These are phyloP conservation scores for Busseola fusca DNA, from an alignment of 2,888 invertebrate species.

Conservation along the genomic window DNA sequence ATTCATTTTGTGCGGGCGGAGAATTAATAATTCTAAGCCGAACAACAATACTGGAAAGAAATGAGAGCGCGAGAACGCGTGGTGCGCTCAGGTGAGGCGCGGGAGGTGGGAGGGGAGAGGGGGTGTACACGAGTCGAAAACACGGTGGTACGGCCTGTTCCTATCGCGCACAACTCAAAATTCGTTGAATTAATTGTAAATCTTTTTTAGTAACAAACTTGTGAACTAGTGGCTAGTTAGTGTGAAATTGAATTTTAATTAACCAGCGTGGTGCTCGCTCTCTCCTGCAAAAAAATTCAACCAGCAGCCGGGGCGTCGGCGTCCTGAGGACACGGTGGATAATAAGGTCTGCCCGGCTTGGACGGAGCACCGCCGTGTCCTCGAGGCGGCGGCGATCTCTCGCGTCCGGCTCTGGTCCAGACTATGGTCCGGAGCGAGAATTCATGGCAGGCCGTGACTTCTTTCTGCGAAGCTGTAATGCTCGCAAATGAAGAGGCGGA, in stretches of 20 bases:
- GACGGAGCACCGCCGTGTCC: no score
- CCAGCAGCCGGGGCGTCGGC: constrained; percentile 24
- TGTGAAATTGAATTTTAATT: constrained; percentile 73
- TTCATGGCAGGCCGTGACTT: no score
- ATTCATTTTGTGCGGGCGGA: constrained; percentile 48
- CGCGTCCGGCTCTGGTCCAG: no score
- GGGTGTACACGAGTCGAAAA: no score
- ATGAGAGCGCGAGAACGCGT: constrained; percentile 34
- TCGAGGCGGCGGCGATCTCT: no score
- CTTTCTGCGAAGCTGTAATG: no score
- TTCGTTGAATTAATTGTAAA: constrained; percentile 64
- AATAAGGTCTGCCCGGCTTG: no score
- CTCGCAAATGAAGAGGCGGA: no score
- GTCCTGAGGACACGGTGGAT: no score
- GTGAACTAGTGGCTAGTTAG: constrained; percentile 67
- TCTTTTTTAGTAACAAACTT: constrained; percentile 64
- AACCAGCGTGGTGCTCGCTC: constrained; percentile 14
- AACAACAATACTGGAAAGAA: constrained; percentile 57
- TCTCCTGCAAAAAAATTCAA: no score
- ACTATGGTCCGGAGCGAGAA: no score
- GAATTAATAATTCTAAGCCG: constrained; percentile 57
- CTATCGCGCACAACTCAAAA: constrained; percentile 29
- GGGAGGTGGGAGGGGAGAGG: neutral
- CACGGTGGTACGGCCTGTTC: neutral
- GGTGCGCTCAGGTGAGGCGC: constrained; percentile 40